Base-by-base conservation (phyloP, 2,113 vertebrate species). In the Argyrosomus japonicus region DNA sequence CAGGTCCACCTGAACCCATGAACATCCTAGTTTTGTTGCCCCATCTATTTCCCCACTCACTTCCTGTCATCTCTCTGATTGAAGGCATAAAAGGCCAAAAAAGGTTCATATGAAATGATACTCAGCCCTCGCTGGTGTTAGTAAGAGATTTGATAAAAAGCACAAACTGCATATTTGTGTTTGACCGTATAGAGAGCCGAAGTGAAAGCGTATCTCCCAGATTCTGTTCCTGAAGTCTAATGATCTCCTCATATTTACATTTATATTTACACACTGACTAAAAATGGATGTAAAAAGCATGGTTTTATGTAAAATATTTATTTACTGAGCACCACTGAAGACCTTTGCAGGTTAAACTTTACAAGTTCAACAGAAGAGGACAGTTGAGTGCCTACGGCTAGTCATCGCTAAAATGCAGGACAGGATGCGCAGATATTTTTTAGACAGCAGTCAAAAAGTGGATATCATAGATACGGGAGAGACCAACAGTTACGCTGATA, bases 121-220 rank as follows among this genome's bases (percentile, higher is more conserved):
- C 25, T 36, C 32, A 63, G 48, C 19, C 25, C 14, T 27, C 3
- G 1, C 23, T 18, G 6, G 3, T 61, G 9, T 29, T 57, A 13
- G 74, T 13, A 15, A 64, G 53, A 57, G 3, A 58, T 17, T 40
- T 32, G 18, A 62, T 23, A 53, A 75, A 23, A 36, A 53, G 72
- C 58, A 27, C 21, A 14, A 25, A 19, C 48, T 32, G 19, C 4
- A 27, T 25, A 21, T 17, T 6, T 56, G 50, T 57, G 45, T 2
- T 48, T 29, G 13, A n/a, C n/a, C 29, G n/a, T 60, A n/a, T 21
- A 68, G 45, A 68, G 29, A 81, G 62, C 70, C 12, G 8, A 18
- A 67, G 53, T 43, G 2, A 56, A 62, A 69, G 4, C 1, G 1
- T 36, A 36, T 23, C 48, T 18, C 43, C n/a, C 45, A 3, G 45